Percentiles rank a stretch among this genome's conserved stretches.
Evolutionary conservation across 2,888 invertebrate species (phyloP).

Genomic region (Parasteatoda lunata): DNA sequence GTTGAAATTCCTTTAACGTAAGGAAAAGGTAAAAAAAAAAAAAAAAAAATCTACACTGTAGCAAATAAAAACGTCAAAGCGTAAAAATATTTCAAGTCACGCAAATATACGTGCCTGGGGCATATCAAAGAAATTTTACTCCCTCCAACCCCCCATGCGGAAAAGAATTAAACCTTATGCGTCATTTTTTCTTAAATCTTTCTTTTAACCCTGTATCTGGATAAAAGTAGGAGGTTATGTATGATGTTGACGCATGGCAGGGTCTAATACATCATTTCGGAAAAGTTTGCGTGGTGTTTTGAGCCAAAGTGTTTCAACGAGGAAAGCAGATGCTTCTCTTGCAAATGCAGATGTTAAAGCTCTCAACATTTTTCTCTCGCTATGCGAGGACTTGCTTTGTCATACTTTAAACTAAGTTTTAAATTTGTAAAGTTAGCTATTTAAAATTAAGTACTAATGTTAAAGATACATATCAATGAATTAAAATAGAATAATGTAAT

Average conservation of each 20-base stretch:
- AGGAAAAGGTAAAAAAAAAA: background rate
- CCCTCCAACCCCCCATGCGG: slow-evolving; percentile 10
- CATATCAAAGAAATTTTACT: slow-evolving; percentile 22
- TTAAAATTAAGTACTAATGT: too few species aligned
- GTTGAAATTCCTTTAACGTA: background rate
- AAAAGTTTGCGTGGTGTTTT: slow-evolving; percentile 17
- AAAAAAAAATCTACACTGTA: slow-evolving; percentile 1
- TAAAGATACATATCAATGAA: too few species aligned
- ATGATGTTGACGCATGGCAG: background rate
- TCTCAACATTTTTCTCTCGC: slow-evolving; percentile 20
- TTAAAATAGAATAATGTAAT: too few species aligned
- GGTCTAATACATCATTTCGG: slow-evolving; percentile 26
- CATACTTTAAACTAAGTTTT: too few species aligned
- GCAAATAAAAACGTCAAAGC: slow-evolving; percentile 40
- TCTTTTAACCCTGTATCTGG: too few species aligned
- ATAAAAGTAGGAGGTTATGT: too few species aligned
- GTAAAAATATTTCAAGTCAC: slow-evolving; percentile 7
- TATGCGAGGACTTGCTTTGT: too few species aligned
- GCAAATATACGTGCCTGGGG: slow-evolving; percentile 6
- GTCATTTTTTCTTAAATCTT: slow-evolving; percentile 22
- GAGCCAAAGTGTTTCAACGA: background rate
- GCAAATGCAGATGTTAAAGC: slow-evolving; percentile 10
- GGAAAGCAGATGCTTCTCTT: background rate
- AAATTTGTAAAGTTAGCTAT: too few species aligned
- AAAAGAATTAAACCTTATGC: slow-evolving; percentile 28